Evolutionary conservation across 2,888 invertebrate genomes (phyloP), one percentile per base, ranked within the genome.

Genomic region (Melieria omissa): DNA sequence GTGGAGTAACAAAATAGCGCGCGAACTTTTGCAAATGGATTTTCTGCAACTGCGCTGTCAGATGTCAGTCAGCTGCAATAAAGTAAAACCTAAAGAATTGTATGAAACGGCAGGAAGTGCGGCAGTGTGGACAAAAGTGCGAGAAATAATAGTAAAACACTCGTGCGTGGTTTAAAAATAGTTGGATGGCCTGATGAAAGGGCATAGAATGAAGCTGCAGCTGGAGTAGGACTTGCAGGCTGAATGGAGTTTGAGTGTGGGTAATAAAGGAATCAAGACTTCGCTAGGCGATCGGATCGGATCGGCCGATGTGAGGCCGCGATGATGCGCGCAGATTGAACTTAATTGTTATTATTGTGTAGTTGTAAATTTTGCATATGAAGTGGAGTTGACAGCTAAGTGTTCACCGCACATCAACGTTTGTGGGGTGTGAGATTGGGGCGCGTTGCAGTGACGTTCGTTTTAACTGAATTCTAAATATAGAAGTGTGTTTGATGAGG

Each of bases 61-160:
- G 75, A 73, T 78, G 78, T 76, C 77, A 77, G 74, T 74, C 75
- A 75, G 73, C 72, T 73, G 71, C 65, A 68, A 66, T 66, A 69
- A 54, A 49, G 8, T 69, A 60, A 71, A 60, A 60, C 66, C 4
- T 4, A n/a, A 29, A 64, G 44, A 60, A 58, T 2, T 55, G 47
- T 62, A 16, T 46, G 62, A 65, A 66, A 64, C 54, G 16, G 12
- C 14, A 52, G 52, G 52, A n/a, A 14, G 52, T n/a, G 49, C 49
- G 49, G 49, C 8, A 29, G 29, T 29, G 29, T 3, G 29, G 29
- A 29, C 29, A 29, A 29, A 3, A 29, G 29, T 29, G 29, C 29
- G 29, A 29, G 29, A 29, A 29, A 29, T 29, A 29, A 29, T 29
- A 29, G 29, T 29, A 29, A 29, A 29, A 29, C 3, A 29, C 29